Percentiles rank a stretch among this genome's conserved stretches.
phyloP scores from a whole-genome alignment of 2,797 vertebrate species.

The Syndactyla subalaris region DNA sequence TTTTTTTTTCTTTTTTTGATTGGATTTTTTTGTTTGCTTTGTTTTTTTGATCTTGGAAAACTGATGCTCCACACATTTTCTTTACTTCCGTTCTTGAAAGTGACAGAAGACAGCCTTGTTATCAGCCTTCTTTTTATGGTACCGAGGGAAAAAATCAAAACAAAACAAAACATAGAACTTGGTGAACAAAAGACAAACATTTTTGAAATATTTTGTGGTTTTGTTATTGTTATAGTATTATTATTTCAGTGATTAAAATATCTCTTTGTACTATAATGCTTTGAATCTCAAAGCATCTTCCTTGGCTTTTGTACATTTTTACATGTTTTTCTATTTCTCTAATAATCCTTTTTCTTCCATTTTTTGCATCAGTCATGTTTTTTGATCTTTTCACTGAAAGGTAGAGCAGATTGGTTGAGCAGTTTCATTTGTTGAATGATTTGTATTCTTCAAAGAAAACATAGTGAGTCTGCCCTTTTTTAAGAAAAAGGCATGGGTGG shows the following conservation, averaged over 20 bases:
- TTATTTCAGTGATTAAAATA: slow-evolving; percentile 84
- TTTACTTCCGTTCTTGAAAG: slow-evolving; percentile 76
- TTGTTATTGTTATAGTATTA: slow-evolving; percentile 60
- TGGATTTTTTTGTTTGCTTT: background rate
- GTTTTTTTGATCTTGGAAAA: slow-evolving; percentile 62
- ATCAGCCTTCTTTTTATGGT: slow-evolving; percentile 82
- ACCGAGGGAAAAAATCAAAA: slow-evolving; percentile 11
- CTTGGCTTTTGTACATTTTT: slow-evolving; percentile 95
- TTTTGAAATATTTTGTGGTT: slow-evolving; percentile 56
- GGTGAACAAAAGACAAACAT: slow-evolving; percentile 9
- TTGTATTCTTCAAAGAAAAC: slow-evolving; percentile 85
- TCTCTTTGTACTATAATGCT: slow-evolving; percentile 90
- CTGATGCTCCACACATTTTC: slow-evolving; percentile 76
- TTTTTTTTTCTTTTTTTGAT: background rate
- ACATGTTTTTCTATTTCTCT: slow-evolving; percentile 95
- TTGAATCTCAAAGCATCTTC: slow-evolving; percentile 91
- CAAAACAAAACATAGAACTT: slow-evolving; percentile 31
- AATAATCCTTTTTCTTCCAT: slow-evolving; percentile 97
- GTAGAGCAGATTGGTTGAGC: slow-evolving; percentile 91
- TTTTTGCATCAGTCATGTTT: slow-evolving; percentile 96
- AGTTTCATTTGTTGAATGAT: slow-evolving; percentile 80
- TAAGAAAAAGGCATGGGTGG: slow-evolving; percentile 78
- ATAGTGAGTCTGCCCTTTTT: slow-evolving; percentile 82
- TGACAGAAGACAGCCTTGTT: slow-evolving; percentile 76
- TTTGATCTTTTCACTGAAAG: slow-evolving; percentile 92